Evolutionary conservation across 2,113 vertebrate genomes (phyloP).

Genomic region (Synodontis membranacea): DNA sequence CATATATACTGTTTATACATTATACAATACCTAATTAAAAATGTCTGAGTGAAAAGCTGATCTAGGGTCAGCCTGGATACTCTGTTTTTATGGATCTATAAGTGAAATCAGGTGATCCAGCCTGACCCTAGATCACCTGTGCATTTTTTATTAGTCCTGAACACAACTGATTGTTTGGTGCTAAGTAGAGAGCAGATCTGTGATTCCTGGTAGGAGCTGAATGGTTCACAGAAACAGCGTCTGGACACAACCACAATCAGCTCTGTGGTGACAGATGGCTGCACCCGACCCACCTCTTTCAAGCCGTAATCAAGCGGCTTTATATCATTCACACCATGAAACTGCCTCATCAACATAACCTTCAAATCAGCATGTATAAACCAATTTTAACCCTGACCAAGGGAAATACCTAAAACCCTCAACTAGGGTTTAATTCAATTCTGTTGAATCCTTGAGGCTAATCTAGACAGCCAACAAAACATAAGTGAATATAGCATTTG

Average conservation of each 20-base stretch:
- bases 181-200: not conserved
- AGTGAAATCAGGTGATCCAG: not conserved
- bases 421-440: not conserved
- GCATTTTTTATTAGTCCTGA: not conserved
- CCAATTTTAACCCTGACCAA: not conserved
- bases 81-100: not conserved
- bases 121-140: not conserved
- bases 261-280: conserved; percentile 17
- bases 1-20: no score
- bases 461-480: no score
- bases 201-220: not conserved
- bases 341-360: conserved; percentile 6
- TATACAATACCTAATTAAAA: no score
- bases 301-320: not conserved
- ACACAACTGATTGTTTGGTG: not conserved
- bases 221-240: not conserved
- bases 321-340: not conserved
- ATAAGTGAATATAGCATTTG: no score
- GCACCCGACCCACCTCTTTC: not conserved
- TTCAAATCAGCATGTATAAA: not conserved
- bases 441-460: no score
- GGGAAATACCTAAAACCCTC: not conserved
- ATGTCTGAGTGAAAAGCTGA: no score
- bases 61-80: no score
- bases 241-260: not conserved